Percentiles rank a stretch among this genome's conserved stretches.
These are phyloP conservation scores for Trachelus stipa DNA, from an alignment of 2,888 invertebrate genomes.

Conservation along the genomic window DNA sequence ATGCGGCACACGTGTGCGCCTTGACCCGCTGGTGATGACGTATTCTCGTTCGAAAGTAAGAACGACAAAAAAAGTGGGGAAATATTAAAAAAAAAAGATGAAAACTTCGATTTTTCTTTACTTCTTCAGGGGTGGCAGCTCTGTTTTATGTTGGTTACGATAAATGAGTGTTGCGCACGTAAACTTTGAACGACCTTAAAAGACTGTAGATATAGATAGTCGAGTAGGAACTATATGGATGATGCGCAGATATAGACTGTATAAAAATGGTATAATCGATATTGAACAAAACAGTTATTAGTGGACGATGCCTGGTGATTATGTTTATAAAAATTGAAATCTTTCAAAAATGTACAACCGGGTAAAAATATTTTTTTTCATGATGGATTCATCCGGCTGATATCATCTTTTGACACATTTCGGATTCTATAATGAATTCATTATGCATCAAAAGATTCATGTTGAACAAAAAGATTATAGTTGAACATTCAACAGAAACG, in stretches of 20 bases:
- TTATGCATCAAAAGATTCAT: no score
- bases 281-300: slow-evolving; percentile 37
- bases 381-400: no score
- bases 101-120: no score
- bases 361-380: no score
- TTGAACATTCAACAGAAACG: no score
- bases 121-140: neutral
- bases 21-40: slow-evolving; percentile 40
- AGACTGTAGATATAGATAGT: slow-evolving; percentile 42
- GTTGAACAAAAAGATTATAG: no score
- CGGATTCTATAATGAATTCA: no score
- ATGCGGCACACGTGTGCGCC: slow-evolving; percentile 39
- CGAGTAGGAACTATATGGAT: slow-evolving; percentile 20
- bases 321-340: no score
- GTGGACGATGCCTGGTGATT: slow-evolving; percentile 22
- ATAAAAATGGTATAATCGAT: slow-evolving; percentile 33
- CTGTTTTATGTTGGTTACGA: slow-evolving; percentile 6
- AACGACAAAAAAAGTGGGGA: no score
- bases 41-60: neutral
- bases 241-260: slow-evolving; percentile 28
- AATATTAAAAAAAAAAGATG: no score
- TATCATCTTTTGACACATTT: no score
- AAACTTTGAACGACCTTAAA: slow-evolving; percentile 45
- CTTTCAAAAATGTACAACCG: no score
- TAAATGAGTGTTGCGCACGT: slow-evolving; percentile 44